Conservation (phyloP, 2,113 vertebrate genomes). For the Podarcis muralis region DNA sequence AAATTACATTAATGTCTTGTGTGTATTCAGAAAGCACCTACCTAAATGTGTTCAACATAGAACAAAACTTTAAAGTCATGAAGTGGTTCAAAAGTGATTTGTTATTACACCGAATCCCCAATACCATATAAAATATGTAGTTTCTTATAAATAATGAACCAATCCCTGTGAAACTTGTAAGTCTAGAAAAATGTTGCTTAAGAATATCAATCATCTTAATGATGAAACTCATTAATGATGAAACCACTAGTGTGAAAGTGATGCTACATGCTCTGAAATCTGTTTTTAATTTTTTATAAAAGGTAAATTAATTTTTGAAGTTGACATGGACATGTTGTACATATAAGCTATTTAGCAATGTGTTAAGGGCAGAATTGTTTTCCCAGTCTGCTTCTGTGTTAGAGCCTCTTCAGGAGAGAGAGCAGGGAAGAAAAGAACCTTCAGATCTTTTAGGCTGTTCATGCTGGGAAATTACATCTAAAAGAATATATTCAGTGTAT, state of each 20-base stretch:
- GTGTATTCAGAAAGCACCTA: neutral
- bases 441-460: neutral
- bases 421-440: neutral
- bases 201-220: constrained; percentile 39
- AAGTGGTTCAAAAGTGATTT: neutral
- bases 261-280: neutral
- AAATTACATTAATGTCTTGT: neutral
- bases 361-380: neutral
- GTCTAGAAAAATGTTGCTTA: constrained; percentile 43
- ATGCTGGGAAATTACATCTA: constrained; percentile 1
- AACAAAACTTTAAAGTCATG: neutral
- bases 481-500: neutral
- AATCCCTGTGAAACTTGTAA: constrained; percentile 35
- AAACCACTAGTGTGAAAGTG: neutral
- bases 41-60: neutral
- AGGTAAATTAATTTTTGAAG: constrained; percentile 16
- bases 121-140: neutral
- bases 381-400: neutral
- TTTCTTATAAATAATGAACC: constrained; percentile 29
- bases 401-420: neutral
- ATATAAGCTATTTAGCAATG: neutral
- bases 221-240: neutral
- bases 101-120: neutral
- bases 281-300: neutral
- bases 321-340: neutral